These are phyloP conservation scores for Pristionchus mayeri DNA, from an alignment of 2,888 invertebrate genomes.

Conservation along the genomic window DNA sequence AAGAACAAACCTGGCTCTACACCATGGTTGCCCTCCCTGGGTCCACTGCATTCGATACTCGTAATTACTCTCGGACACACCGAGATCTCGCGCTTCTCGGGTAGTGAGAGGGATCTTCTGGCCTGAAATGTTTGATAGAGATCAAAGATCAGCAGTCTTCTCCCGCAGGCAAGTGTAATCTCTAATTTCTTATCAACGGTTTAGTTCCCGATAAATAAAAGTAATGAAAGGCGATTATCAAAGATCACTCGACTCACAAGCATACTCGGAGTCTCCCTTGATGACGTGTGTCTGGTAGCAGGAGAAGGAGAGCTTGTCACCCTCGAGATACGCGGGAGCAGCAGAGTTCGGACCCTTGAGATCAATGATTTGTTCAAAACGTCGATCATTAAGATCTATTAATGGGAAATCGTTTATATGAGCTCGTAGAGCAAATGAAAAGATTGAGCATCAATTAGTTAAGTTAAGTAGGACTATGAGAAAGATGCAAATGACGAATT, in stretches of 20 bases:
- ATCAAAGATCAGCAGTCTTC: not conserved
- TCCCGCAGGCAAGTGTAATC: too few relatives aligned
- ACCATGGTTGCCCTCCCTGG: constrained; percentile 58
- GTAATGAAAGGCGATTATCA: too few relatives aligned
- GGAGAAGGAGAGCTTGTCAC: constrained; percentile 69
- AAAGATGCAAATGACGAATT: not conserved
- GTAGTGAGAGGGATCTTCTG: constrained; percentile 24
- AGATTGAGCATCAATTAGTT: not conserved
- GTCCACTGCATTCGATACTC: constrained; percentile 58
- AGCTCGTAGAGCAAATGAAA: too few relatives aligned
- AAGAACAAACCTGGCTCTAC: constrained; percentile 51
- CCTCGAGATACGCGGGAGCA: constrained; percentile 67
- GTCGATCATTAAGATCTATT: too few relatives aligned
- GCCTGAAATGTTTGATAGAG: not conserved
- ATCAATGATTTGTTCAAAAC: not conserved
- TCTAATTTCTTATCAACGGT: too few relatives aligned
- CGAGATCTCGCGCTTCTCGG: not conserved
- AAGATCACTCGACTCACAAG: constrained; percentile 57
- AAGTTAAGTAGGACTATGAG: not conserved
- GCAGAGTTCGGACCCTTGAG: constrained; percentile 61
- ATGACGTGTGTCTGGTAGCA: constrained; percentile 73
- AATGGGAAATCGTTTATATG: too few relatives aligned
- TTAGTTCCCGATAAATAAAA: too few relatives aligned
- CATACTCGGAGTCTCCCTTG: constrained; percentile 68
- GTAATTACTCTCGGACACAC: not conserved